These are phyloP conservation scores for Busseola fusca DNA, from an alignment of 2,888 invertebrate genomes.

Conservation along the genomic window DNA sequence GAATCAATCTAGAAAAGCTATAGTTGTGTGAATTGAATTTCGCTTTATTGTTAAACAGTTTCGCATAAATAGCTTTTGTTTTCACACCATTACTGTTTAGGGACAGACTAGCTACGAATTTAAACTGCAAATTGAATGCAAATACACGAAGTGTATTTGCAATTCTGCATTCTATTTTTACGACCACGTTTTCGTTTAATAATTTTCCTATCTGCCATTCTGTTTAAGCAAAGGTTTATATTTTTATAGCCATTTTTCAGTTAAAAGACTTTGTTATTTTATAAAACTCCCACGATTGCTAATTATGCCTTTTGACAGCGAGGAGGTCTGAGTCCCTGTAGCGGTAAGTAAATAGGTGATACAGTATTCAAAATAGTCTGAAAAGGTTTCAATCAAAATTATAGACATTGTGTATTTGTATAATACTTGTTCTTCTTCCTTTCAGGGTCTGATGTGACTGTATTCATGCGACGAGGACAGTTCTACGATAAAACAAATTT, in stretches of 20 bases:
- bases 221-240: background rate
- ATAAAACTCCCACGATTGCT: no score
- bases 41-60: no score
- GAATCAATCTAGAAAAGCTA: background rate
- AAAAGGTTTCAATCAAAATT: background rate
- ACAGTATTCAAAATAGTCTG: background rate
- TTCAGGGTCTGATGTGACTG: slow-evolving; percentile 72
- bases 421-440: background rate
- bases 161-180: slow-evolving; percentile 6
- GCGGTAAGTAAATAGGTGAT: background rate
- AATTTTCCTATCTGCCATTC: background rate
- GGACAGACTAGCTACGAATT: background rate
- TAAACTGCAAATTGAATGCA: slow-evolving; percentile 28
- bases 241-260: background rate
- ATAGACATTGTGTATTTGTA: background rate
- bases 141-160: background rate
- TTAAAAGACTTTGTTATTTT: background rate
- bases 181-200: slow-evolving; percentile 6
- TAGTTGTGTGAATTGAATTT: background rate
- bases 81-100: background rate
- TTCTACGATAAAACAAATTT: slow-evolving; percentile 68
- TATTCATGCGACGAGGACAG: slow-evolving; percentile 78
- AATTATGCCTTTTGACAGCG: background rate
- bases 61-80: background rate
- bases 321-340: background rate